Evolutionary conservation across 2,888 invertebrate species (phyloP), one percentile per base, ranked within the genome.

Genomic region (Escarpia spicata): DNA sequence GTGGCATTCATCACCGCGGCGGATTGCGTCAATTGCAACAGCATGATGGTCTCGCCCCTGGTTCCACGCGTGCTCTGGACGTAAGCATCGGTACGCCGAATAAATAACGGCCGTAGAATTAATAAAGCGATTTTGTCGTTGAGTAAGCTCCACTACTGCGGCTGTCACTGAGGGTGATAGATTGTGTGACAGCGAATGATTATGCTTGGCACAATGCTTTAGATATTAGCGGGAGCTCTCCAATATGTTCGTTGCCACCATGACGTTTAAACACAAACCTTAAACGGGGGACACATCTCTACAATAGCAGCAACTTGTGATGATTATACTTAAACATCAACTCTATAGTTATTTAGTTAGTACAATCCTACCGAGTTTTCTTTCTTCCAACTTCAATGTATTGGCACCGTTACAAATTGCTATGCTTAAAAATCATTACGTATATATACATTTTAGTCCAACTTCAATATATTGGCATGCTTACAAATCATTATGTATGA

Each of bases 51-150:
- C 6, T 75, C 19, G 15, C 75, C 75, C 75, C 19, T 26, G 75
- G 26, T 75, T 15, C 15, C n/a, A 6, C 6, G 75, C 75, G 19
- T 26, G 75, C 52, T 26, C 75, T 26, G 4, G n/a, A n/a, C 2
- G 75, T 26, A 75, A 15, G 19, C 26, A 26, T 4, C 75, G 26
- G 75, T 26, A 6, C 26, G n/a, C 19, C 26, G 75, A 26, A 75
- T 26, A 75, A 75, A 75, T 75, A 75, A 75, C 75, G 19, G 19
- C 19, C 75, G 26, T 15, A 26, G 75, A 75, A 75, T 75, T 75
- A 75, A 75, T 75, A 75, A 75, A 75, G 75, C n/a, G 26, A 75
- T 75, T 75, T 75, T 75, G 75, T n/a, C 75, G n/a, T 75, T 75
- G 26, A 75, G 75, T 26, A 75, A 26, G 19, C 75, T 75, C 26